Evolutionary conservation across 2,888 invertebrate species (phyloP).

Genomic region (Anoplius nigerrimus): DNA sequence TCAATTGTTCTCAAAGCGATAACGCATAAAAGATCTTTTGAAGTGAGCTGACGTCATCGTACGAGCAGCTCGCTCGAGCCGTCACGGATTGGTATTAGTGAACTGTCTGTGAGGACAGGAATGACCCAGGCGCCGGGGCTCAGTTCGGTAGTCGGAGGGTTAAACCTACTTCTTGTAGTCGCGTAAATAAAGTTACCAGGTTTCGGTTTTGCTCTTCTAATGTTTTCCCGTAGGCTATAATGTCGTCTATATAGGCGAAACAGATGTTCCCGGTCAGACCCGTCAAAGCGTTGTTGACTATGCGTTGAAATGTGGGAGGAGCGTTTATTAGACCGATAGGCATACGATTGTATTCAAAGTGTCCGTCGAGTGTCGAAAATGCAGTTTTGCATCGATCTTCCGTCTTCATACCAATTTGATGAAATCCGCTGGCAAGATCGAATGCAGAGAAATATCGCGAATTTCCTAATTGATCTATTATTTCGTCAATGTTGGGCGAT

Average conservation of each 20-base stretch:
- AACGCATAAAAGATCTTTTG: no score
- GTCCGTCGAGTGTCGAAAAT: constrained; percentile 12
- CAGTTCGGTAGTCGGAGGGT: no score
- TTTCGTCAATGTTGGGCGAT: constrained; percentile 1
- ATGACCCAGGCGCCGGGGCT: no score
- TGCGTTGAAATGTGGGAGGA: no score
- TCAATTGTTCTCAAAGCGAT: no score
- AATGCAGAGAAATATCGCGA: constrained; percentile 12
- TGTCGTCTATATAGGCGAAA: constrained; percentile 18
- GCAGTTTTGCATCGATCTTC: constrained; percentile 4
- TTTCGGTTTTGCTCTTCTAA: constrained; percentile 14
- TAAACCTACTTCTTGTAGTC: not conserved
- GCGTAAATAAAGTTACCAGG: not conserved
- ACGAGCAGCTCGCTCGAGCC: no score
- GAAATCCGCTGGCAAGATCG: not conserved
- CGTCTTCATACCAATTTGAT: not conserved
- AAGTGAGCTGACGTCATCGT: no score
- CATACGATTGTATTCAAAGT: constrained; percentile 18
- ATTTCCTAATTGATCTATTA: not conserved
- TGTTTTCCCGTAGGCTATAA: constrained; percentile 5
- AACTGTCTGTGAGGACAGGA: no score
- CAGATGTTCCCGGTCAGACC: constrained; percentile 5
- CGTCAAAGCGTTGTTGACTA: constrained; percentile 5
- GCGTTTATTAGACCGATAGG: not conserved
- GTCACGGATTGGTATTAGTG: no score